A percentile compares a stretch with the other conserved stretches of the same genome.
These are phyloP conservation scores for Lophura nycthemera DNA, from an alignment of 2,113 vertebrate species.

Conservation along the genomic window DNA sequence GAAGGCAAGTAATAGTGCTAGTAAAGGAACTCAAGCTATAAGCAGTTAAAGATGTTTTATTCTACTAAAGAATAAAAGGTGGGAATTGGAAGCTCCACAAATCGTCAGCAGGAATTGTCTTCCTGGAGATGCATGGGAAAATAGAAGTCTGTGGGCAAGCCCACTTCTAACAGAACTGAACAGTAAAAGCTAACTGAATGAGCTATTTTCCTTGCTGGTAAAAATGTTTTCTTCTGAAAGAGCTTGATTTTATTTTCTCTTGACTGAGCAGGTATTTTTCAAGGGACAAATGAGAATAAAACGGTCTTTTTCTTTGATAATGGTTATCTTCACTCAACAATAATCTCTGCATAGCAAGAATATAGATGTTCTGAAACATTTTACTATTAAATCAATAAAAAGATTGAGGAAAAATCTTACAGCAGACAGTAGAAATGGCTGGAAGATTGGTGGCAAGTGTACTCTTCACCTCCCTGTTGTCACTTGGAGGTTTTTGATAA, in stretches of 20 bases:
- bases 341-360: background rate
- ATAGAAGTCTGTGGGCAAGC: background rate
- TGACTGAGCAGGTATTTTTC: background rate
- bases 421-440: background rate
- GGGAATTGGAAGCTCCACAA: constrained; percentile 6
- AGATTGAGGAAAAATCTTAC: background rate
- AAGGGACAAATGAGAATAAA: background rate
- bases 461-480: background rate
- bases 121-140: constrained; percentile 12
- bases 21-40: constrained; percentile 7
- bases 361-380: background rate
- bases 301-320: background rate
- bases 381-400: constrained; percentile 3
- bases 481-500: background rate
- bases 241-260: constrained; percentile 22
- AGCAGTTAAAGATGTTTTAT: background rate
- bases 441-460: background rate
- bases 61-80: constrained; percentile 18
- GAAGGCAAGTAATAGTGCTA: background rate
- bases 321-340: background rate
- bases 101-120: constrained; percentile 19
- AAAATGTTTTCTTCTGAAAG: background rate
- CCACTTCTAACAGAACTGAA: background rate
- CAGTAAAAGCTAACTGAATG: background rate
- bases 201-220: constrained; percentile 17